These are phyloP conservation scores for Halcyon smyrnensis DNA, from an alignment of 2,797 vertebrate species.

Conservation along the genomic window DNA sequence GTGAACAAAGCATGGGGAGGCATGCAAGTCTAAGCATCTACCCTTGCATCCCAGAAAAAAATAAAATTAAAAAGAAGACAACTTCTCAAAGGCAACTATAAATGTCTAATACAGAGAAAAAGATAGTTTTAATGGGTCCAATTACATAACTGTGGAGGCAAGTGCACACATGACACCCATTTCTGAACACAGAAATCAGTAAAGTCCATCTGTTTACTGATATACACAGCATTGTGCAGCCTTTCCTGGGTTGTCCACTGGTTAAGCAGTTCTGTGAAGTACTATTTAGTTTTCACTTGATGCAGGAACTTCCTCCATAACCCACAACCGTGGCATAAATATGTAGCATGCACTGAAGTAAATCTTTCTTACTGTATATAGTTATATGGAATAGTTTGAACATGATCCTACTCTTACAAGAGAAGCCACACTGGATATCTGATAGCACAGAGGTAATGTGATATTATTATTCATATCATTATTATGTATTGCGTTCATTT, in stretches of 20 bases:
- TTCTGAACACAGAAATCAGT: neutral
- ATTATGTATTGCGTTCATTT: neutral
- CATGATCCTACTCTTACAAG: neutral
- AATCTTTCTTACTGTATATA: neutral
- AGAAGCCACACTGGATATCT: neutral
- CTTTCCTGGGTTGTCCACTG: neutral
- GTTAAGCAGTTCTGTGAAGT: neutral
- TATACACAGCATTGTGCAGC: neutral
- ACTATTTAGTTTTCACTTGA: neutral
- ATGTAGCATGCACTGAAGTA: neutral
- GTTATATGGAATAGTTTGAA: neutral
- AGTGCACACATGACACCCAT: neutral
- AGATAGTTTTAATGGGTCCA: neutral
- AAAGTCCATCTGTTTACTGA: neutral
- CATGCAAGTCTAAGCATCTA: neutral
- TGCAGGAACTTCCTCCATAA: neutral
- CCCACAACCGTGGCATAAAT: neutral
- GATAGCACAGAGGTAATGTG: neutral
- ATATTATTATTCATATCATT: neutral
- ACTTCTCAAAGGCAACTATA: neutral
- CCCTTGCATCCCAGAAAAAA: neutral
- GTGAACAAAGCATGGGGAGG: neutral
- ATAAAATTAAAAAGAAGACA: neutral
- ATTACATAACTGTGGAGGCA: neutral
- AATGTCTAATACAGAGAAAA: neutral